A percentile compares a stretch with the other conserved stretches of the same genome.
Evolutionary conservation across 2,888 invertebrate genomes (phyloP).

Genomic region (Tetanocera ferruginea): DNA sequence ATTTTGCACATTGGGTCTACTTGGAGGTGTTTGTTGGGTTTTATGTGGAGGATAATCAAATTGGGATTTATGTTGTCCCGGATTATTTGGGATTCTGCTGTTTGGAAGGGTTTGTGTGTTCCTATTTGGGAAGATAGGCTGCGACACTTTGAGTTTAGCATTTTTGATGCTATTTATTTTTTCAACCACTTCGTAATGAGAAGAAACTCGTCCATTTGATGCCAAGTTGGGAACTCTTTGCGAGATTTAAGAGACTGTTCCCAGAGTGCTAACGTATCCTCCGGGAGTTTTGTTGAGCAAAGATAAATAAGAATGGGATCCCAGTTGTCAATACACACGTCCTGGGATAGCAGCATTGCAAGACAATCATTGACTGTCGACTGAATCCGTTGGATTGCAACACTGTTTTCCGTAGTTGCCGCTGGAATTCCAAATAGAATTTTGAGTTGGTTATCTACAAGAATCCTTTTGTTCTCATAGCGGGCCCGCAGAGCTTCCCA

Average conservation of each 20-base stretch:
- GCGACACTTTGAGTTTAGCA: no score
- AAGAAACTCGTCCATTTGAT: conserved; percentile 26
- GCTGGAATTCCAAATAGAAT: conserved; percentile 15
- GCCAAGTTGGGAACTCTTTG: conserved; percentile 16
- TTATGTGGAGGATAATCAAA: no score
- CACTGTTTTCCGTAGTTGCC: background rate
- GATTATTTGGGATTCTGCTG: no score
- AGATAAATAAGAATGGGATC: background rate
- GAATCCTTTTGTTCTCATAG: conserved; percentile 28
- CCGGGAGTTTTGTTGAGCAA: background rate
- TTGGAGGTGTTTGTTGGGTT: no score
- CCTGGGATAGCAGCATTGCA: no score
- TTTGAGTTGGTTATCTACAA: conserved; percentile 34
- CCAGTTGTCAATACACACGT: no score
- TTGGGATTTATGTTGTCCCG: no score
- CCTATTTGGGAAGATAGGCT: no score
- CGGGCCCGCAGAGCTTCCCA: conserved; percentile 34
- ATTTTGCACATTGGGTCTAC: no score
- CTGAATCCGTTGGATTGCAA: background rate
- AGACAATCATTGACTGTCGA: no score
- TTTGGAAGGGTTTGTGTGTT: no score
- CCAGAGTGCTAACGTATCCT: background rate
- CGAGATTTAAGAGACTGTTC: background rate
- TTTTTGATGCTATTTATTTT: no score
- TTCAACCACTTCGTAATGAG: conserved; percentile 30